Evolutionary conservation across 2,797 vertebrate genomes (phyloP), one percentile per base, ranked within the genome.

Genomic region (Erithacus rubecula): DNA sequence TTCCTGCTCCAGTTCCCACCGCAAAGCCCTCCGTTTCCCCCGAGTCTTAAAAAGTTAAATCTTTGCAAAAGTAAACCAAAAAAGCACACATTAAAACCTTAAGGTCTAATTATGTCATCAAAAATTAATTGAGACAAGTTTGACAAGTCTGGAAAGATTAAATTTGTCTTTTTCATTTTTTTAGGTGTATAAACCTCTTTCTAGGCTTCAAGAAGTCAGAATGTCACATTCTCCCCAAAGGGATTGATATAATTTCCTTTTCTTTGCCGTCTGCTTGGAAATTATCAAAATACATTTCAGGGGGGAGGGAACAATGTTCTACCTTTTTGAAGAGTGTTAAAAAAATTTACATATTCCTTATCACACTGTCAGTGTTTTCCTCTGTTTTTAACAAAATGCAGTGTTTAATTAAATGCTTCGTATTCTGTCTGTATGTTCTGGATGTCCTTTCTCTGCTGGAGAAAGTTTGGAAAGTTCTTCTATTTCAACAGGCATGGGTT

Each of bases 91-190:
- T 87, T 91, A 89, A 93, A 95, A 55, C 2, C 5, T 69, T 77
- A 96, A 67, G 87, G 93, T 93, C 94, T 90, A 95, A 96, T 96
- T 93, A 96, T 93, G 83, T 55, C 72, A 93, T 94, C 83, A 96
- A 81, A 94, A 88, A 94, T 75, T 96, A 95, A 95, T 64, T 90
- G 94, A 97, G 94, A 96, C 95, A 96, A 95, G 92, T 95, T 84
- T 92, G 94, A 95, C 91, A 96, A 95, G 84, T 92, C 87, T 91
- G 90, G 82, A 93, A 94, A 93, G 93, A 93, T 87, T 92, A 94
- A 92, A 89, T 90, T 81, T 0, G 9, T 86, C 93, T 93, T 85
- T 80, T 80, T 83, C 46, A 92, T 60, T 84, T 93, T 93, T 86
- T 87, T 78, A 93, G 93, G 83, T 95, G 90, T 89, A 95, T 93